Evolutionary conservation across 2,888 invertebrate genomes (phyloP).

Genomic region (Lasioglossum oenotherae): DNA sequence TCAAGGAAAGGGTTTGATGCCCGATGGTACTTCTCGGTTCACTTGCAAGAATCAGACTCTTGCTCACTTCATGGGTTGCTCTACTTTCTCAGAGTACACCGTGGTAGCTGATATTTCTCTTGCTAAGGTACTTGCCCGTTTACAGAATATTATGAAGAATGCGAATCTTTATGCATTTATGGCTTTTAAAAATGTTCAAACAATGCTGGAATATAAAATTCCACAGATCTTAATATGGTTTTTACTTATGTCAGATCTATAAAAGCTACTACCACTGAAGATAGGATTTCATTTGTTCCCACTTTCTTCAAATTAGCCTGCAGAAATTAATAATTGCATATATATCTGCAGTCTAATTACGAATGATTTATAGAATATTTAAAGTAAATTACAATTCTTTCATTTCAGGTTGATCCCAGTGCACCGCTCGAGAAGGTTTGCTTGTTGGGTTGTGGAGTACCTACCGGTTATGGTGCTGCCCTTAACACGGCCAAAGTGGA

Average conservation of each 20-base stretch:
- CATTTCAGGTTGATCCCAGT: conserved; percentile 87
- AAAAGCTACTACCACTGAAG: no score
- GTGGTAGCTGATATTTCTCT: conserved; percentile 97
- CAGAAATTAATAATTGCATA: no score
- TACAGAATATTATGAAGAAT: neutral
- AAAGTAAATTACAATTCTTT: neutral
- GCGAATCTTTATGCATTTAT: no score
- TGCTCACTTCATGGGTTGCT: conserved; percentile 98
- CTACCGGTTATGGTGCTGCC: conserved; percentile 98
- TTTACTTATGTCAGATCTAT: no score
- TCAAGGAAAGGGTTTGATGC: conserved; percentile 96
- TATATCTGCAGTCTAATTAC: neutral
- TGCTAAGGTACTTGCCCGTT: conserved; percentile 89
- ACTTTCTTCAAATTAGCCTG: no score
- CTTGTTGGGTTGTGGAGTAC: conserved; percentile 95
- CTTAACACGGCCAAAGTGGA: conserved; percentile 97
- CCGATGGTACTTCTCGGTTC: conserved; percentile 95
- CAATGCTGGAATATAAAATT: no score
- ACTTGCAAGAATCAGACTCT: conserved; percentile 92
- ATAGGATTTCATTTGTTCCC: no score
- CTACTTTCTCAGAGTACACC: conserved; percentile 97
- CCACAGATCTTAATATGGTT: no score
- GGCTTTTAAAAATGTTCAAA: no score
- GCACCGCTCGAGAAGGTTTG: conserved; percentile 95
- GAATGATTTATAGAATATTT: neutral